Evolutionary conservation across 2,113 vertebrate species (phyloP), one percentile per base, ranked within the genome.

Genomic region (Equus quagga): DNA sequence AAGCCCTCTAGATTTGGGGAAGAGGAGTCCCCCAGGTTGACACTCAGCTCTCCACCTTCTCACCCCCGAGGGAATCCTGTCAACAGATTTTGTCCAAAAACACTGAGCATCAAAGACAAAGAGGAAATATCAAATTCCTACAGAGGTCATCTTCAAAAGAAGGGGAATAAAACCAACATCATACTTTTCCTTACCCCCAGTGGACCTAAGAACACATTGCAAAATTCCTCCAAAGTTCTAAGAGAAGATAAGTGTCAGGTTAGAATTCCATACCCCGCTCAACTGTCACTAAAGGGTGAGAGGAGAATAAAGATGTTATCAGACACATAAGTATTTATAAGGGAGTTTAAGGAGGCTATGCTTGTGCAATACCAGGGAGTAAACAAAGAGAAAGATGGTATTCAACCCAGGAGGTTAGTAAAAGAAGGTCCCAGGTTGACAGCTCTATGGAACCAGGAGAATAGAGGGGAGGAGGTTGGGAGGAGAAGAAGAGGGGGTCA

Each of bases 201-300:
- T 41, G 1, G 2, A 3, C 18, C 73, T 49, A 67, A 56, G 36
- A 65, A 36, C 23, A 81, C 41, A 33, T 12, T 4, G 33, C 28
- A 49, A 46, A 62, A 76, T 56, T 7, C 65, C 18, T 67, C 36
- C 8, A 28, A 58, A 62, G 60, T 73, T 94, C 9, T 75, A 10
- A 67, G 62, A 49, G 78, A 73, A 62, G 23, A 1, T 33, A 56
- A 49, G 14, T 76, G 56, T 65, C 33, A 19, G 54, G 46, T 46
- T 7, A 65, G 15, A 80, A 7, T 96, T 94, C 21, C 76, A 89
- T 60, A 84, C 8, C 80, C 65, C 90, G 95, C 72, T 76, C 69
- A 85, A 19, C 72, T 92, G 21, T 21, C 65, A 12, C 28, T 3
- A 11, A 76, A 76, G 2, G 8, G 4, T 44, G 7, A 9, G 46